Base-by-base conservation (phyloP, 2,113 vertebrate species). In the Nothoprocta pentlandii region DNA sequence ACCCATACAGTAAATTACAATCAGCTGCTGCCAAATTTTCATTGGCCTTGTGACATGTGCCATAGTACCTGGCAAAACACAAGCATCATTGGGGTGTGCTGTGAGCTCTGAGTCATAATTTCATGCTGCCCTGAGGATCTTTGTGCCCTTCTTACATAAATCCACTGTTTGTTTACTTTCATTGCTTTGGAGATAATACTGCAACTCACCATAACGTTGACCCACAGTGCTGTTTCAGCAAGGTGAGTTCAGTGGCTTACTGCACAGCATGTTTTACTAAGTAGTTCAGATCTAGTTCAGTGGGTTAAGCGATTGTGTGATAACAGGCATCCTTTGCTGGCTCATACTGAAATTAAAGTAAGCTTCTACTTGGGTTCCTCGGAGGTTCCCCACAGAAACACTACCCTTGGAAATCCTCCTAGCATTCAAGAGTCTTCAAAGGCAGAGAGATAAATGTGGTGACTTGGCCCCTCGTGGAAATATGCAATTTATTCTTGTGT, bases 71-170 rank as follows among this genome's bases (percentile, higher is more conserved):
- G 88, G 88, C 5, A 39, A 83, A 92, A 62, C 80, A 89, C 0
- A 2, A 61, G 69, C 58, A 77, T 34, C 49, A 22, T 2, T 30
- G 83, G 77, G 90, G 77, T 96, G 93, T 95, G 82, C 77, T 94
- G 4, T 0, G 2, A 81, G 78, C 66, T 94, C 86, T 95, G 96
- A 97, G 83, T 97, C 95, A 96, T 17, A 94, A 42, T 36, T 87
- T 83, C 0, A 0, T 67, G 89, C 70, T 96, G 94, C 93, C 95
- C 93, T 17, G 17, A 70, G 95, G 93, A 90, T 41, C 80, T 89
- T 95, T 80, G 41, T 89, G 80, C 90, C 59, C 84, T 86, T 81
- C 94, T 97, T 96, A 90, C 92, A 94, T 92, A 97, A 56, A 97
- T 94, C 54, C 73, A 81, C 0, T 89, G 78, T 95, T 96, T 97